Percentiles rank a stretch among this genome's conserved stretches.
phyloP scores from a whole-genome alignment of 2,113 vertebrate genomes.

The Vanacampus margaritifer region DNA sequence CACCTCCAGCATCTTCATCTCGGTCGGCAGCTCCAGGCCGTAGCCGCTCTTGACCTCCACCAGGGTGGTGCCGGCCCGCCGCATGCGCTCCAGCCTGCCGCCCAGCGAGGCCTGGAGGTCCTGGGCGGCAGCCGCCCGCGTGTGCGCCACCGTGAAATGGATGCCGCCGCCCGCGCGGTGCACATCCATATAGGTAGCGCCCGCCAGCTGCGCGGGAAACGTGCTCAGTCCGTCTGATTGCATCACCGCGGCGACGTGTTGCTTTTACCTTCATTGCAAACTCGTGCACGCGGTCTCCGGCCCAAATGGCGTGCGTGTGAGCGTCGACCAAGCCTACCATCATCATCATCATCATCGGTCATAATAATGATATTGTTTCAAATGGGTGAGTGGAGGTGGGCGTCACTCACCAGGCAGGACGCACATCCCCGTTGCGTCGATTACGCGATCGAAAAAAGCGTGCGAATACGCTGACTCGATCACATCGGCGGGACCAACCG shows the following conservation, averaged over 20 bases:
- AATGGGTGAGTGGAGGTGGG: no score
- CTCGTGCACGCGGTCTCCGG: conserved; percentile 93
- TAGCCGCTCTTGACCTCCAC: conserved; percentile 98
- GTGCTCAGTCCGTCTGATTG: no score
- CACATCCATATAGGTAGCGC: conserved; percentile 94
- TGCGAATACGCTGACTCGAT: conserved; percentile 76
- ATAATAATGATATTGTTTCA: no score
- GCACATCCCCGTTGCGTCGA: conserved; percentile 90
- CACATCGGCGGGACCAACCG: conserved; percentile 76
- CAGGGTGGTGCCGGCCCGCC: conserved; percentile 82
- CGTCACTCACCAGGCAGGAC: conserved; percentile 83
- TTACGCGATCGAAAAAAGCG: conserved; percentile 79
- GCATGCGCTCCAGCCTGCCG: conserved; percentile 76
- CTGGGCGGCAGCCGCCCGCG: conserved; percentile 69
- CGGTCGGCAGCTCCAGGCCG: conserved; percentile 80
- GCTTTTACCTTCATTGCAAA: conserved; percentile 94
- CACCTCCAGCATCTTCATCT: conserved; percentile 91
- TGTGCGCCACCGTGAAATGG: conserved; percentile 88
- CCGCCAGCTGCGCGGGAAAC: conserved; percentile 78
- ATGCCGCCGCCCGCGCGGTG: conserved; percentile 93
- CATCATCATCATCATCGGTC: not conserved
- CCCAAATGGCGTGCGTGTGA: conserved; percentile 96
- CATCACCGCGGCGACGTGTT: not conserved
- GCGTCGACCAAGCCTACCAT: conserved; percentile 87
- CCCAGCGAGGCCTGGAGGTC: conserved; percentile 74